Conservation (phyloP, 2,113 vertebrate species). For the Pleuronectes platessa region DNA sequence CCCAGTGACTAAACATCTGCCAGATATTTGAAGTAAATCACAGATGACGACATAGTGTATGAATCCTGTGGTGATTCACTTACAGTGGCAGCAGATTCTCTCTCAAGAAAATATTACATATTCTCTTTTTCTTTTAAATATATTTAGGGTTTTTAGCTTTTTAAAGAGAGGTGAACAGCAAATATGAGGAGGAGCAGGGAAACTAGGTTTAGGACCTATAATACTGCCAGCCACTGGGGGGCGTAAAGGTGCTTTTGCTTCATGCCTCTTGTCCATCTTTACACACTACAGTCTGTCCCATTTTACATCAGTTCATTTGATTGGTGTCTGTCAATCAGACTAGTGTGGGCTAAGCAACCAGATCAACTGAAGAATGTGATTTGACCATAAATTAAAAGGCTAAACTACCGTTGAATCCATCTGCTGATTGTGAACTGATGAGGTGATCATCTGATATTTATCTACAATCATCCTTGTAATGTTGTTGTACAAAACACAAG, state of each 20-base stretch:
- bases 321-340: no score
- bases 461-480: no score
- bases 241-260: not conserved
- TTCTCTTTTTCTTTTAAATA: not conserved
- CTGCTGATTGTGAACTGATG: no score
- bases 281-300: not conserved
- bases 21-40: conserved; percentile 9
- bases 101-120: not conserved
- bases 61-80: not conserved
- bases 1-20: conserved; percentile 5
- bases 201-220: no score
- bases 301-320: no score
- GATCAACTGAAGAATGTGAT: no score
- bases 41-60: conserved; percentile 1
- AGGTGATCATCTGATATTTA: no score
- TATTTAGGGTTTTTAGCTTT: not conserved
- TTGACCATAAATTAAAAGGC: no score
- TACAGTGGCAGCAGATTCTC: not conserved
- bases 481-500: no score
- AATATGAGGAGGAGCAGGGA: no score
- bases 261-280: not conserved
- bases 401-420: no score
- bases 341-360: not conserved
- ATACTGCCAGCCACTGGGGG: not conserved
- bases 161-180: not conserved